Evolutionary conservation across 2,888 invertebrate species (phyloP).

Genomic region (Drosophila leonis): DNA sequence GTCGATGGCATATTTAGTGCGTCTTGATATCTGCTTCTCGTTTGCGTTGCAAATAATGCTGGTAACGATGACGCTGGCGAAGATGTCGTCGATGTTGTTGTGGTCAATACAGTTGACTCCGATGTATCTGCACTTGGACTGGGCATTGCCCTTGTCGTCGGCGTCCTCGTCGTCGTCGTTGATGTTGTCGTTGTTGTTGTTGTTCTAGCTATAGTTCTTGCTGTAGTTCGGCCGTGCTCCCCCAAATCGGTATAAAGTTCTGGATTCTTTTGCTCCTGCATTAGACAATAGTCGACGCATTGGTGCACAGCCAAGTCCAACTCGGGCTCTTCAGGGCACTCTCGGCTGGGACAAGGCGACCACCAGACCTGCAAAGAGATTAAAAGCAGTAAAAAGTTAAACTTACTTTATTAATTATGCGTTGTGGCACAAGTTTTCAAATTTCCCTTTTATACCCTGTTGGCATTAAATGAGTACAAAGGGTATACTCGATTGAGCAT

Average conservation of each 20-base stretch:
- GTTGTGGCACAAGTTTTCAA: constrained; percentile 9
- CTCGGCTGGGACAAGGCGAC: constrained; percentile 92
- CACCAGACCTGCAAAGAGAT: constrained; percentile 89
- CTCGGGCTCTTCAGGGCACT: constrained; percentile 91
- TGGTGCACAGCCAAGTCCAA: constrained; percentile 90
- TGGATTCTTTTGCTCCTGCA: constrained; percentile 85
- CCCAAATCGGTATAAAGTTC: constrained; percentile 71
- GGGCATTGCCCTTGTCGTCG: constrained; percentile 34
- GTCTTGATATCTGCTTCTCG: constrained; percentile 83
- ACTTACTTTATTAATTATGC: constrained; percentile 14
- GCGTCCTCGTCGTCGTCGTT: constrained; percentile 63
- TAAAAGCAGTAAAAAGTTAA: constrained; percentile 2
- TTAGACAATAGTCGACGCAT: constrained; percentile 90
- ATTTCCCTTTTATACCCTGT: constrained; percentile 6
- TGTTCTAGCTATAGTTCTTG: constrained; percentile 64
- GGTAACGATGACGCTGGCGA: constrained; percentile 72
- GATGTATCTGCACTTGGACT: constrained; percentile 65
- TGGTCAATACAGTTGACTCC: constrained; percentile 22
- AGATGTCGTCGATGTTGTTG: constrained; percentile 71
- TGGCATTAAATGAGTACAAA: not conserved
- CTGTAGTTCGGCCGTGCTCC: constrained; percentile 57
- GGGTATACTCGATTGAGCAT: not conserved
- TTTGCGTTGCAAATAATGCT: constrained; percentile 74
- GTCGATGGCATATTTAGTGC: constrained; percentile 85
- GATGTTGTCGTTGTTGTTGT: not conserved